Conservation (phyloP, 1,140 invertebrate species). For the Lucilia sericata region DNA sequence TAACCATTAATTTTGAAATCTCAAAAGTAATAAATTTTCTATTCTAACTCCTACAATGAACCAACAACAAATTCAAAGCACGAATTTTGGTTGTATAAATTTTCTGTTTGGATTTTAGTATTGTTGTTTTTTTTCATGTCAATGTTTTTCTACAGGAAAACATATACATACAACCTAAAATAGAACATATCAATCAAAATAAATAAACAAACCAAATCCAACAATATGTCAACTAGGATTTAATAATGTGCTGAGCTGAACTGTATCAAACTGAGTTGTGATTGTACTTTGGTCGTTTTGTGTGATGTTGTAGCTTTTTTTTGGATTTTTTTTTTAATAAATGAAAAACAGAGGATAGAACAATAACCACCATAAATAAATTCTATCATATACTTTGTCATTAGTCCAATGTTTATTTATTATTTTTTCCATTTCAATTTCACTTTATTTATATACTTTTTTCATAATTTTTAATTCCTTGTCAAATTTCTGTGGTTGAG, state of each 20-base stretch:
- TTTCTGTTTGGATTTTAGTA: background rate
- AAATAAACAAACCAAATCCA: slow-evolving; percentile 22
- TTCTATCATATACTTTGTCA: background rate
- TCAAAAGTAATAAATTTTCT: slow-evolving; percentile 4
- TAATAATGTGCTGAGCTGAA: background rate
- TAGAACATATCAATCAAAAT: slow-evolving; percentile 24
- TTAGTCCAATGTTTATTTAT: background rate
- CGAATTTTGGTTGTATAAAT: background rate
- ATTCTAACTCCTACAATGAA: background rate
- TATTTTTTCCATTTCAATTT: too few relatives aligned
- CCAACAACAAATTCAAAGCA: background rate
- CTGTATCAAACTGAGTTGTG: background rate
- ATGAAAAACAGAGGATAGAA: too few relatives aligned
- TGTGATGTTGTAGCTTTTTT: background rate
- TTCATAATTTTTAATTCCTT: background rate
- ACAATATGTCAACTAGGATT: slow-evolving; percentile 34
- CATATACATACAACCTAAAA: background rate
- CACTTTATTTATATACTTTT: too few relatives aligned
- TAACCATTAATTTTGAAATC: slow-evolving; percentile 13
- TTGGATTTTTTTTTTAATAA: background rate
- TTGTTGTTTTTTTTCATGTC: too few relatives aligned
- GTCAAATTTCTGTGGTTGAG: too few relatives aligned
- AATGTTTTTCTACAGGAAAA: background rate
- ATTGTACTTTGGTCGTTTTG: background rate
- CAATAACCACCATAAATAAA: background rate